Conservation (phyloP, 2,888 invertebrate genomes). For the Drosophila pegasa region DNA sequence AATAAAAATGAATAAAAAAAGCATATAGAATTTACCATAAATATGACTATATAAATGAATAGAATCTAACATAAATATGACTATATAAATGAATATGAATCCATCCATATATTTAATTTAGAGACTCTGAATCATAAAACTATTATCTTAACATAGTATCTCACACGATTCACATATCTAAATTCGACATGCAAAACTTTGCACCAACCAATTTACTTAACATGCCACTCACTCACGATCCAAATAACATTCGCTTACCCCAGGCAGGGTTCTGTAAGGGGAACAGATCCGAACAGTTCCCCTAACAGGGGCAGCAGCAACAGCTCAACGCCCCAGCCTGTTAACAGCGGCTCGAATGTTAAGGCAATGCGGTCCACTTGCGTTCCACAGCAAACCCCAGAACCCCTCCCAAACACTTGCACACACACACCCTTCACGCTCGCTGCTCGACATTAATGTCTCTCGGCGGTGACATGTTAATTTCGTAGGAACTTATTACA, state of each 20-base stretch:
- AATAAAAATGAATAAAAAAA: too few species aligned
- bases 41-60: too few species aligned
- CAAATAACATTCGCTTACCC: constrained; percentile 15
- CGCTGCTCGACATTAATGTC: constrained; percentile 55
- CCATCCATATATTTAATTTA: too few species aligned
- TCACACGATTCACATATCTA: too few species aligned
- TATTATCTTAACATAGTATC: too few species aligned
- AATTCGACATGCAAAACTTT: background rate
- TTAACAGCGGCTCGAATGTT: constrained; percentile 26
- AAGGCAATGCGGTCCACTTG: constrained; percentile 28
- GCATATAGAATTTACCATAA: too few species aligned
- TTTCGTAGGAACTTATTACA: constrained; percentile 71
- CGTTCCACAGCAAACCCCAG: constrained; percentile 16
- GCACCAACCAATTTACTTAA: background rate
- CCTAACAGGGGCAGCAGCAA: constrained; percentile 12
- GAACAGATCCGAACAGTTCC: background rate
- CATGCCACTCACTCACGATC: background rate
- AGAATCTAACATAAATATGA: too few species aligned
- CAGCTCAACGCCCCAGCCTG: background rate
- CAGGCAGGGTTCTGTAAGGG: background rate
- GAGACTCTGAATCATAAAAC: too few species aligned
- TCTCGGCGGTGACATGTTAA: constrained; percentile 76
- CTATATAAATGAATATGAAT: too few species aligned
- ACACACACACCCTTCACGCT: background rate
- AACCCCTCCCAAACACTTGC: background rate